Conservation (phyloP, 2,797 vertebrate genomes). For the Adrianichthys oophorus region DNA sequence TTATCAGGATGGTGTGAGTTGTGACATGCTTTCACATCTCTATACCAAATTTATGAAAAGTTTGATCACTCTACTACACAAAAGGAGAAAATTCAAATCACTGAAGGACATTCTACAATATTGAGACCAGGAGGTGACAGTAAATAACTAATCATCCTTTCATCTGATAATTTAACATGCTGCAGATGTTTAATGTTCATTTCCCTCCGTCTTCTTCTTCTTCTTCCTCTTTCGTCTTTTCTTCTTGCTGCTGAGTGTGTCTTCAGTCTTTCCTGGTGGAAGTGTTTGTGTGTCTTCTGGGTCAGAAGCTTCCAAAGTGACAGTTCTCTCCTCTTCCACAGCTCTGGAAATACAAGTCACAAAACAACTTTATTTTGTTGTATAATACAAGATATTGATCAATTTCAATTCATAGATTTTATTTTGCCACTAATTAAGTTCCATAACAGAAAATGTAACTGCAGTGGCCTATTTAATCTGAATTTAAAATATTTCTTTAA, state of each 20-base stretch:
- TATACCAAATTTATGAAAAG: too few relatives aligned
- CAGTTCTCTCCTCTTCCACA: constrained; percentile 24
- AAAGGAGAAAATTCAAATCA: too few relatives aligned
- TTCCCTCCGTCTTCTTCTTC: constrained; percentile 16
- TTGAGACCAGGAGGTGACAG: neutral
- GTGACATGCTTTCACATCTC: too few relatives aligned
- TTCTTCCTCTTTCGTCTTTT: constrained; percentile 53
- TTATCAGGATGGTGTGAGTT: too few relatives aligned
- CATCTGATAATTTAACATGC: neutral
- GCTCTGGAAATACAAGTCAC: neutral
- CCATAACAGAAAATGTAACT: too few relatives aligned
- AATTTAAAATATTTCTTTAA: too few relatives aligned
- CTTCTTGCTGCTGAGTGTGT: constrained; percentile 42
- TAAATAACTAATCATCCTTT: neutral
- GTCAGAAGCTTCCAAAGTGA: constrained; percentile 32
- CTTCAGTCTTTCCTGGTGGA: constrained; percentile 10
- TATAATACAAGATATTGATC: neutral
- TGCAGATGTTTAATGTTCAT: neutral
- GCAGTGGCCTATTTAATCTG: too few relatives aligned
- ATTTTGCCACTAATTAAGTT: neutral
- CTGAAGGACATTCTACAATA: too few relatives aligned
- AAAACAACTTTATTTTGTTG: neutral
- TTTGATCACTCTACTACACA: too few relatives aligned
- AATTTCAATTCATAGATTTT: neutral
- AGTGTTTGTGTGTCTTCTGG: constrained; percentile 17